Conservation (phyloP, 2,113 vertebrate species). For the Megaceryle torquata region DNA sequence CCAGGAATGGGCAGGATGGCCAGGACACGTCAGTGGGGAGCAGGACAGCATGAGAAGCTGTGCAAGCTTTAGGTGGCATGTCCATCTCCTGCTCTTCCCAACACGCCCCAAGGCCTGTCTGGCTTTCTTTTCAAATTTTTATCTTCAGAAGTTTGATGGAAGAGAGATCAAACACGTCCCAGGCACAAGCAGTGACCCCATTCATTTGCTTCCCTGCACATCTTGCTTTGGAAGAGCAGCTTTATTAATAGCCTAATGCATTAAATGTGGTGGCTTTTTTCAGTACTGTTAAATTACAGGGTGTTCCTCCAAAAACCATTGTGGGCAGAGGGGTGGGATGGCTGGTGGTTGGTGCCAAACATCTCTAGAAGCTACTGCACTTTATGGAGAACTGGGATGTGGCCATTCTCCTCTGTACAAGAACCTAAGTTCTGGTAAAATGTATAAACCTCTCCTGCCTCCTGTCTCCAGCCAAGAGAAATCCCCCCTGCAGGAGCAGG, state of each 20-base stretch:
- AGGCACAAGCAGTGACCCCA: neutral
- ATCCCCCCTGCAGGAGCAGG: neutral
- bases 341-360: neutral
- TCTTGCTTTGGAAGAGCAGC: neutral
- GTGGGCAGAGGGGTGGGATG: neutral
- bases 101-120: fast-evolving
- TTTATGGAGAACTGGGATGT: neutral
- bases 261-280: neutral
- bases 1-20: neutral
- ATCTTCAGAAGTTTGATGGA: neutral
- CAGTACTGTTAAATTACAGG: neutral
- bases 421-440: neutral
- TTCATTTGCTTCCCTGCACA: neutral
- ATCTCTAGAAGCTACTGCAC: neutral
- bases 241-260: neutral
- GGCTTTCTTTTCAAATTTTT: neutral
- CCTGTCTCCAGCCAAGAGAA: neutral
- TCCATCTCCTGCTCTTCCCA: neutral
- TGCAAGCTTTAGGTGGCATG: neutral
- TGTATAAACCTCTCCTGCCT: fast-evolving
- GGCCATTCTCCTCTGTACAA: fast-evolving
- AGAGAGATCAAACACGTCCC: neutral
- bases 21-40: neutral
- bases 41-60: neutral
- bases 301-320: neutral